Conservation (phyloP, 2,888 invertebrate genomes). For the Drosophila borborema region DNA sequence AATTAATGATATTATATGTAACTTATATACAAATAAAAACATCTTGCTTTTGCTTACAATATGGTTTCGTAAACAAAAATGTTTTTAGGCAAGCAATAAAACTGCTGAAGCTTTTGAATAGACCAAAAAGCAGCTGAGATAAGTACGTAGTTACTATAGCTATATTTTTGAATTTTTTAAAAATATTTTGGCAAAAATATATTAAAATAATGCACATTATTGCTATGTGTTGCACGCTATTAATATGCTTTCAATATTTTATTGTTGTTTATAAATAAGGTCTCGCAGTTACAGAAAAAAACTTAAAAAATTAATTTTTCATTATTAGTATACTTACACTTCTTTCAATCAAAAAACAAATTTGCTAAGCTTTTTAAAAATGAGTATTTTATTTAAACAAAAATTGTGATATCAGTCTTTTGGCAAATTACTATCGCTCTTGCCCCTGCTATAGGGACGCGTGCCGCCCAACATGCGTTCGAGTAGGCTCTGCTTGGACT, state of each 20-base stretch:
- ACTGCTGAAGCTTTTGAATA: background rate
- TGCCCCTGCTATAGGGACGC: slow-evolving; percentile 92
- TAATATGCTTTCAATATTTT: no score
- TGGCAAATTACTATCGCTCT: slow-evolving; percentile 94
- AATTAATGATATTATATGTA: background rate
- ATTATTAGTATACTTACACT: background rate
- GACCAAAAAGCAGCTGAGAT: background rate
- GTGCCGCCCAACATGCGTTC: slow-evolving; percentile 94
- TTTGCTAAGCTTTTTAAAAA: slow-evolving; percentile 1
- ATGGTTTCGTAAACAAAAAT: background rate
- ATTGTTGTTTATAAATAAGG: no score
- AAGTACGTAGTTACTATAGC: background rate
- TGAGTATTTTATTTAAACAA: slow-evolving; percentile 55
- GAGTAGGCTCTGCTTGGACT: slow-evolving; percentile 93
- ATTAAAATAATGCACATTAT: no score
- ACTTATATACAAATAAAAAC: background rate
- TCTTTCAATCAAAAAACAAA: no score
- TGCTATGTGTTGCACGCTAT: no score
- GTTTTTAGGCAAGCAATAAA: background rate
- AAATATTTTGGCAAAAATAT: no score
- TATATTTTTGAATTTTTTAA: background rate
- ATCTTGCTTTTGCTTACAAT: no score
- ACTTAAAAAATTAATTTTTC: background rate
- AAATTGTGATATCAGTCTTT: slow-evolving; percentile 88
- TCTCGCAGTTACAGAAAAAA: no score